Evolutionary conservation across 2,113 vertebrate genomes (phyloP), one percentile per base, ranked within the genome.

Genomic region (Colinus virginianus): DNA sequence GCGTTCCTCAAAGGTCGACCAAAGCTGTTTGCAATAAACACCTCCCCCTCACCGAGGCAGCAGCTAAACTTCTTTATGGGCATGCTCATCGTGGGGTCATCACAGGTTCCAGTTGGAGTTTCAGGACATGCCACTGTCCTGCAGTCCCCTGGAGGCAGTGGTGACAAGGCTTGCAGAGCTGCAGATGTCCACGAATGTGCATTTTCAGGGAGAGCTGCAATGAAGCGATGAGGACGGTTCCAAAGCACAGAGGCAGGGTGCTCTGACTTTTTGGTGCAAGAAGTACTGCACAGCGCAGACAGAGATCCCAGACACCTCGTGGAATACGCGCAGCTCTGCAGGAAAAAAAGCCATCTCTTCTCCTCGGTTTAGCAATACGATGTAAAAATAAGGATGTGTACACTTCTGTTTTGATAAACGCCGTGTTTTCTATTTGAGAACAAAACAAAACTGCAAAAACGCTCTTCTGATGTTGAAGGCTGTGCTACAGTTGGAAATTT

Each of bases 71-170:
- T 71, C 34, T 93, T 87, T 34, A 38, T 25, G 92, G 84, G 70
- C 32, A 20, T 9, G 23, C 13, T 78, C 1, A 0, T 36, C 0
- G 0, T 13, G 78, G 61, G 53, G 9, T 38, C 56, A 19, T 32
- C 40, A 43, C 34, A 53, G 46, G 16, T 74, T 48, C 63, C 64
- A 34, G 11, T 5, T 38, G 5, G 51, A 18, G 90, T 67, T 76
- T 61, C 43, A 9, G 3, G 40, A 19, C 7, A 7, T 22, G 38
- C 28, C 66, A 45, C 11, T 16, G 18, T 32, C 61, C 72, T 13
- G 0, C 5, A 12, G 38, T 53, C 87, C 61, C 71, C 30, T 1
- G 1, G 14, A 3, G 61, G 5, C 19, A 25, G 20, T 2, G 40
- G 38, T 20, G 62, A 81, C 7, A 20, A 43, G 56, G 30, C 55